Evolutionary conservation across 2,113 vertebrate species (phyloP).

Genomic region (Pelodiscus sinensis): DNA sequence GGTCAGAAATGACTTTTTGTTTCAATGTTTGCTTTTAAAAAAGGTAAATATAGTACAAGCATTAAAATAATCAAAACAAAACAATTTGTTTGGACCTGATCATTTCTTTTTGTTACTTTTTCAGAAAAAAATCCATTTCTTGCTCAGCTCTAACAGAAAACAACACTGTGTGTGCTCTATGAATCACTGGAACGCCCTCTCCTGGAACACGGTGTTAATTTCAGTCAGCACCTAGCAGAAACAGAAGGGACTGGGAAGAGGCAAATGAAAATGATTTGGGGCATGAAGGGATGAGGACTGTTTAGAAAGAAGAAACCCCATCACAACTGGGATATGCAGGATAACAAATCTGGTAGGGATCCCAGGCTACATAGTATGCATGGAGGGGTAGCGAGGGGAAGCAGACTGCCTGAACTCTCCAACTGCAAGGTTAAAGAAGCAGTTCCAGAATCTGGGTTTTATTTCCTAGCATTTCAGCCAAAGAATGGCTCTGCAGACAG

Average conservation of each 20-base stretch:
- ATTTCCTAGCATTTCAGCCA: background rate
- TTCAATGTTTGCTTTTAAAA: background rate
- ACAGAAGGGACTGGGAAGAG: fast-evolving
- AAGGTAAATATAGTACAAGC: background rate
- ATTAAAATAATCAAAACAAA: background rate
- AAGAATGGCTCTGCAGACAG: fast-evolving
- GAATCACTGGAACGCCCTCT: constrained; percentile 40
- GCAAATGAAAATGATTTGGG: fast-evolving
- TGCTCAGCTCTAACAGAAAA: background rate
- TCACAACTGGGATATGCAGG: fast-evolving
- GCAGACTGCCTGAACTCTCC: background rate
- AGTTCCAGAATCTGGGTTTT: background rate
- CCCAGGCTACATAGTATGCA: background rate
- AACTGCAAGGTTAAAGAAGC: background rate
- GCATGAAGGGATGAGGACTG: fast-evolving
- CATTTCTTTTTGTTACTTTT: background rate
- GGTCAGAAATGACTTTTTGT: background rate
- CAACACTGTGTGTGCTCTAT: background rate
- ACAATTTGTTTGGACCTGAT: background rate
- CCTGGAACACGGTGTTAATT: background rate
- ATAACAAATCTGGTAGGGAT: background rate
- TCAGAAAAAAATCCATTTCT: background rate
- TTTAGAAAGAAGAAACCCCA: background rate
- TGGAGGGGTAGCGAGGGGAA: background rate
- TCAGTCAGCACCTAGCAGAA: fast-evolving